Evolutionary conservation across 2,113 vertebrate genomes (phyloP), one percentile per base, ranked within the genome.

Genomic region (Plotosus lineatus): DNA sequence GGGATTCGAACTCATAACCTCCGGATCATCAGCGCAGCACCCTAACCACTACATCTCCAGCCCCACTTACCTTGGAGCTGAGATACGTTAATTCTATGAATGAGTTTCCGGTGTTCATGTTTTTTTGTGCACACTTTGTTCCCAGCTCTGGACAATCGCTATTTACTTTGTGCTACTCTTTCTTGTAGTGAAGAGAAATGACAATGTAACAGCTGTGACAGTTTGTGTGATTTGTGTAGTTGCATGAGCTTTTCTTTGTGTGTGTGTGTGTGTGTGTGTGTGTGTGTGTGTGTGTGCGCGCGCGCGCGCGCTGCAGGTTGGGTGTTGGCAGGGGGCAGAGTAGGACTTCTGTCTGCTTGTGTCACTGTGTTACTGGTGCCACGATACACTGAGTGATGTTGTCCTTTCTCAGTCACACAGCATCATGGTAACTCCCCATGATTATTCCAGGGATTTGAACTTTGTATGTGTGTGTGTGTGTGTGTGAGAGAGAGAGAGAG

Each of bases 341-440:
- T 90, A 88, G 83, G 66, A 68, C 83, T 85, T 89, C 86, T 92
- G 91, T 93, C 58, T 88, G 69, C 86, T 83, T 46, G 91, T 92
- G 78, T 91, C 90, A 89, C 46, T 33, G 88, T 40, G 88, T 77
- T 87, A 82, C 90, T 90, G 91, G 92, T 90, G 87, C 89, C 88
- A 75, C 86, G 78, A 82, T 86, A 85, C 82, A 51, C 85, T 1
- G 77, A 85, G 83, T 31, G 61, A 50, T 26, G 77, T 69, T 80
- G 66, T 85, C 46, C 53, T 55, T 69, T 69, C 40, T 74, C 86
- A 84, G 82, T 58, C 50, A 85, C 83, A 82, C 83, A 60, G 48
- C 28, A 14, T 21, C 60, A 9, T 42, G 56, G 40, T 26, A 17
- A 74, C 82, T 55, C 23, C 40, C 38, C 50, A n/a, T 75, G 48